phyloP scores from a whole-genome alignment of 2,113 vertebrate genomes.

The Psammodynastes pulverulentus region DNA sequence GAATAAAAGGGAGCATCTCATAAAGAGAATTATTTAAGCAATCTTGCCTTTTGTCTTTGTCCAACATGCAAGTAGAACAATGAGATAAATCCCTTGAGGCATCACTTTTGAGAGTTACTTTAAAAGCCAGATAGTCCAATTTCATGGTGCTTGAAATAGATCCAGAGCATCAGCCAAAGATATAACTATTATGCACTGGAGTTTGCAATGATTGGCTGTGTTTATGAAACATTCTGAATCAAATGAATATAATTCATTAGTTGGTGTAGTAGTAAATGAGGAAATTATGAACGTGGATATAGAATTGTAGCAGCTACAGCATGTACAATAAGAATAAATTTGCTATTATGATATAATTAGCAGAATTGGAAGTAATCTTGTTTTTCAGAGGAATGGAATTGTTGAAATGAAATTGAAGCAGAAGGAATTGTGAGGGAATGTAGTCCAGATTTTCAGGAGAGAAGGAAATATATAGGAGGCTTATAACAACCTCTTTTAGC shows the following conservation, averaged over 20 bases:
- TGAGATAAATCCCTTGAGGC: background rate
- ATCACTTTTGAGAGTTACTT: background rate
- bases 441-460: no score
- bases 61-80: background rate
- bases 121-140: background rate
- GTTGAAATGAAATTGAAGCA: no score
- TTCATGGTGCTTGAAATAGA: background rate
- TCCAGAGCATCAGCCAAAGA: background rate
- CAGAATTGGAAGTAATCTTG: background rate
- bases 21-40: background rate
- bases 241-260: background rate
- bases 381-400: no score
- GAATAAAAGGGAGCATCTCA: background rate
- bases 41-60: background rate
- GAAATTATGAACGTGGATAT: background rate
- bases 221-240: background rate
- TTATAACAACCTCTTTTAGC: no score
- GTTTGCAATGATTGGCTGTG: background rate
- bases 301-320: background rate
- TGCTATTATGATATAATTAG: background rate
- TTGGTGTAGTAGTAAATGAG: background rate
- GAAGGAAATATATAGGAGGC: no score
- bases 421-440: no score
- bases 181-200: background rate
- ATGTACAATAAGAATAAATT: background rate